Evolutionary conservation across 2,113 vertebrate genomes (phyloP), one percentile per base, ranked within the genome.

Genomic region (Daubentonia madagascariensis): DNA sequence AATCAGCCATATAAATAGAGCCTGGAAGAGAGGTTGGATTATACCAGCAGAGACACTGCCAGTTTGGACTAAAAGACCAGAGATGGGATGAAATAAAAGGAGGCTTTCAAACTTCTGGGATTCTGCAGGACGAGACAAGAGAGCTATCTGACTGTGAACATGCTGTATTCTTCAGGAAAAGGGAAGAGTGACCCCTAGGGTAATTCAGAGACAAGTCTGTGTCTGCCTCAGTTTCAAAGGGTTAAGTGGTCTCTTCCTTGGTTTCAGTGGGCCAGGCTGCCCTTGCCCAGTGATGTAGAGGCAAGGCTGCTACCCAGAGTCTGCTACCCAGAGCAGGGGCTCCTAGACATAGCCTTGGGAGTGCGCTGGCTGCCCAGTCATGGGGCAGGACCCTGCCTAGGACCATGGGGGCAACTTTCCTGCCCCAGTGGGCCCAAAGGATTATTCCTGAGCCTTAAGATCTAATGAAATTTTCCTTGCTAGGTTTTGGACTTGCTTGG

Each of bases 281-380:
- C 0, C 1, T 11, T 61, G 50, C 10, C 52, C 25, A 37, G n/a
- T 40, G 28, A 5, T 13, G 40, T 0, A 1, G 20, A 40, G 13
- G 25, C 5, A 28, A 76, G 43, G 5, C 25, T 78, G 6, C 9
- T 28, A 54, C 23, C 1, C 10, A 45, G 16, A 48, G 9, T 3
- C 37, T 40, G n/a, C 20, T n/a, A n/a, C n/a, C n/a, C n/a, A 16
- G 6, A 17, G 23, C 30, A 78, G 5, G 13, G 32, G 1, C 8
- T 11, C 2, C 5, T 22, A 78, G 13, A 1, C 8, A 78, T 16
- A 67, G 10, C 23, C 4, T 54, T 43, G 10, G 16, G 14, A 25
- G 7, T 3, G 28, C 35, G 22, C 12, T 23, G 9, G 54, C 6
- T 11, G 8, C 17, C 1, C 5, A 8, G 1, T 20, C 11, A n/a